phyloP scores from a whole-genome alignment of 2,113 vertebrate species.

The Fukomys damarensis region DNA sequence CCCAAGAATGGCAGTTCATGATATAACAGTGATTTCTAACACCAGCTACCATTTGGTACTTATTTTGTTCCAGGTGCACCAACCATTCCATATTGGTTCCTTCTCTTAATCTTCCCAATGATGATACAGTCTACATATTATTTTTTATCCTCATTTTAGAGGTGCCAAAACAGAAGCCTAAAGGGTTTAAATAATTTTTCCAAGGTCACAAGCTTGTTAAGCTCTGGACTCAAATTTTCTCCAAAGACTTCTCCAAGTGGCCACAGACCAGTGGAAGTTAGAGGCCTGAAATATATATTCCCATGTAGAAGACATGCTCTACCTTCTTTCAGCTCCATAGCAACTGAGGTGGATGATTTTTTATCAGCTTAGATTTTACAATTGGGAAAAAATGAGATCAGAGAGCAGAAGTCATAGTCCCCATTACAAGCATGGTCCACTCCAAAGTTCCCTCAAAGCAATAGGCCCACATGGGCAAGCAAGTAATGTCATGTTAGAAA shows the following conservation, averaged over 20 bases:
- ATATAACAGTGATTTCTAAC: background rate
- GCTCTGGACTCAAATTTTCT: background rate
- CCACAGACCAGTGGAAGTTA: background rate
- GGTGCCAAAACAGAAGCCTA: background rate
- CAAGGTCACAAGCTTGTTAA: background rate
- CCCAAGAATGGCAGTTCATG: background rate
- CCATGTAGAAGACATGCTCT: background rate
- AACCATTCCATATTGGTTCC: background rate
- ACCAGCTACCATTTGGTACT: background rate
- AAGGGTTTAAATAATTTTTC: background rate
- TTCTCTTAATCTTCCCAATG: background rate
- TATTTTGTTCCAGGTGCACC: background rate
- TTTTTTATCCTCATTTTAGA: background rate
- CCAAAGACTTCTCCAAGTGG: background rate
- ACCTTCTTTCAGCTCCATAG: background rate
- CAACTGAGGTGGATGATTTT: background rate
- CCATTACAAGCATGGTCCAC: background rate
- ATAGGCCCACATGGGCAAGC: fast-evolving
- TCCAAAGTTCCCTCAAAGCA: background rate
- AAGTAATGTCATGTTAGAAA: background rate
- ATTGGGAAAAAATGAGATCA: background rate
- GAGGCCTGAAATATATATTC: background rate
- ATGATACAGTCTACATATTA: background rate
- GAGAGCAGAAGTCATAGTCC: background rate
- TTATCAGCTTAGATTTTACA: background rate